Conservation (phyloP, 1,140 invertebrate species). For the Drosophila bocqueti region DNA sequence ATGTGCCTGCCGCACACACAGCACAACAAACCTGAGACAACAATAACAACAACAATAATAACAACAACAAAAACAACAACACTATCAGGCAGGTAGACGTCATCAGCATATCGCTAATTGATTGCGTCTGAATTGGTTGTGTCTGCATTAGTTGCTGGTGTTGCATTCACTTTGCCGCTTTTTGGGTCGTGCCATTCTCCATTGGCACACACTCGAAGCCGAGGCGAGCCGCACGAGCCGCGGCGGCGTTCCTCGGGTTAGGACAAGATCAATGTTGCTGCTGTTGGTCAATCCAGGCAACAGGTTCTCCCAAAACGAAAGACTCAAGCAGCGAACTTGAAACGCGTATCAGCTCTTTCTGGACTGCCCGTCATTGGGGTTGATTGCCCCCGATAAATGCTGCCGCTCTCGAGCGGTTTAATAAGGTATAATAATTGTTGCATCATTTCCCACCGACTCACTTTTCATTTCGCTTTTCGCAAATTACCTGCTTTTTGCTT, state of each 20-base stretch:
- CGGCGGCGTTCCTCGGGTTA: slow-evolving; percentile 44
- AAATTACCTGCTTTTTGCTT: slow-evolving; percentile 29
- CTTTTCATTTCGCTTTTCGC: slow-evolving; percentile 33
- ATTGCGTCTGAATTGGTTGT: slow-evolving; percentile 63
- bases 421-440: slow-evolving; percentile 46
- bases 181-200: slow-evolving; percentile 77
- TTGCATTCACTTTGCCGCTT: slow-evolving; percentile 73
- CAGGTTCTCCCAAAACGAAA: slow-evolving; percentile 75
- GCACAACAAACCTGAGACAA: slow-evolving; percentile 8
- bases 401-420: slow-evolving; percentile 16
- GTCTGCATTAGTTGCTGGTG: slow-evolving; percentile 41
- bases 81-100: slow-evolving; percentile 29
- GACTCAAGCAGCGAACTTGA: slow-evolving; percentile 79
- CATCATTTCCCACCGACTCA: slow-evolving; percentile 41
- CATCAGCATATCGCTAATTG: slow-evolving; percentile 76
- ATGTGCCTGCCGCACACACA: slow-evolving; percentile 62
- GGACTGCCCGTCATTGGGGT: slow-evolving; percentile 53
- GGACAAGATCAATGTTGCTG: slow-evolving; percentile 79
- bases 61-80: slow-evolving; percentile 3
- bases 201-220: slow-evolving; percentile 42
- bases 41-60: slow-evolving; percentile 1
- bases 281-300: slow-evolving; percentile 59
- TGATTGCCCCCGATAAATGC: slow-evolving; percentile 50
- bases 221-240: slow-evolving; percentile 5
- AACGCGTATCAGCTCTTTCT: slow-evolving; percentile 38